Base-by-base conservation (phyloP, 2,113 vertebrate species). In the Tragelaphus scriptus region DNA sequence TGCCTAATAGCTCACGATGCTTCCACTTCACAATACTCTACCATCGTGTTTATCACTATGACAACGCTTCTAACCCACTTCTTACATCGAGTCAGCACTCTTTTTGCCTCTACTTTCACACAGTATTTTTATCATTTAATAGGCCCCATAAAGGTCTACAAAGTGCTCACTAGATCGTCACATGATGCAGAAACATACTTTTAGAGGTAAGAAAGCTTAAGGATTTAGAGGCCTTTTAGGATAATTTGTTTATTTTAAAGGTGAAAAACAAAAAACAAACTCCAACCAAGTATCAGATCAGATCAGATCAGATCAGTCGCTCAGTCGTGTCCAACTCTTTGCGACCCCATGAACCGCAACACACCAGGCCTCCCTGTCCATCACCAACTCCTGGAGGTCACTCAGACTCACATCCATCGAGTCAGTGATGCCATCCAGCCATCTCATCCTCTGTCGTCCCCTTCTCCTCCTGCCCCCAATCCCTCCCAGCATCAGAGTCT, bases 121-220 rank as follows among this genome's bases (percentile, higher is more conserved):
- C 5, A 77, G 6, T 26, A 47, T 80, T 95, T 93, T 80, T 89
- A 91, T 56, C 95, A 84, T 82, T 91, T 91, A 93, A 71, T 8
- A 85, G 59, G 30, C 32, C 75, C 82, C 26, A 26, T 10, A 63
- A 59, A 23, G 26, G 28, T 80, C 55, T 86, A 77, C 11, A 28
- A 56, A 94, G 53, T 19, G 36, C 12, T 87, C 16, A 40, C 30
- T 9, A 77, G 53, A 79, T 71, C 9, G 1, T 71, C 30, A 85
- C 14, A 13, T 6, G 19, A 55, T 61, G 2, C 3, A 59, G n/a
- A 92, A 28, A 61, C 30, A 77, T 36, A 80, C 14, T 53, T 95
- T 81, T 61, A 91, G 49, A 93, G 15, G 32, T 90, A 92, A 96
- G 59, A 30, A 4, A 58, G 14, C 56, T 51, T 88, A 81, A 55